These are phyloP conservation scores for Pyrrhia umbra DNA, from an alignment of 2,888 invertebrate species.

Conservation along the genomic window DNA sequence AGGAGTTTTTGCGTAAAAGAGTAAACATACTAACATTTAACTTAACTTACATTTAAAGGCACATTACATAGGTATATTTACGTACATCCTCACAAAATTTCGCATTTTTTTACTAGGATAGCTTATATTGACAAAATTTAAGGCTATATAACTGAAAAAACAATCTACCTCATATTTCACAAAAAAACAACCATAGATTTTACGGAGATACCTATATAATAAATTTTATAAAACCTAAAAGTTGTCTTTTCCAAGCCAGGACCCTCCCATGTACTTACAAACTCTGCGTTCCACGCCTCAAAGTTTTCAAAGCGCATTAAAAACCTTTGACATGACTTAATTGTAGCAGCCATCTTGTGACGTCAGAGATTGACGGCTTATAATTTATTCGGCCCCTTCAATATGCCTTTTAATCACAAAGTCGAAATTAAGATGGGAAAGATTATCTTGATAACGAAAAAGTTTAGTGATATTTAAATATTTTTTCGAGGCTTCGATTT, in stretches of 20 bases:
- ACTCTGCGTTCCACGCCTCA: conserved; percentile 26
- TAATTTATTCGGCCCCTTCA: conserved; percentile 51
- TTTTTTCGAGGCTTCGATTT: background rate
- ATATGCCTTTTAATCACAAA: conserved; percentile 48
- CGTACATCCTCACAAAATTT: too few relatives aligned
- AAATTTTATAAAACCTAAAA: conserved; percentile 13
- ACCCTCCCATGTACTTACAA: conserved; percentile 34
- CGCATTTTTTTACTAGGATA: too few relatives aligned
- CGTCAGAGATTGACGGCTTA: conserved; percentile 56
- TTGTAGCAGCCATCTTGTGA: conserved; percentile 52
- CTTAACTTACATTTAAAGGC: too few relatives aligned
- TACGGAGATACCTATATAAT: too few relatives aligned
- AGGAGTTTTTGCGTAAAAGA: too few relatives aligned
- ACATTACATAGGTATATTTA: too few relatives aligned
- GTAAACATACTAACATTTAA: too few relatives aligned
- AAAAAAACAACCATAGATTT: too few relatives aligned
- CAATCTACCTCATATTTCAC: too few relatives aligned
- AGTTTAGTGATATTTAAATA: conserved; percentile 18
- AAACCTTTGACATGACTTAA: conserved; percentile 62
- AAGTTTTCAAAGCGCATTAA: conserved; percentile 58
- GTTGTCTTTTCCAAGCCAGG: conserved; percentile 10
- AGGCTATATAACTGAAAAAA: too few relatives aligned
- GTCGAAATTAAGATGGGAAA: conserved; percentile 37
- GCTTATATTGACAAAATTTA: too few relatives aligned
- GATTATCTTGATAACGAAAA: conserved; percentile 30